Percentiles rank a stretch among this genome's conserved stretches.
Conservation (phyloP, 2,113 vertebrate genomes). For the Tympanuchus pallidicinctus region DNA sequence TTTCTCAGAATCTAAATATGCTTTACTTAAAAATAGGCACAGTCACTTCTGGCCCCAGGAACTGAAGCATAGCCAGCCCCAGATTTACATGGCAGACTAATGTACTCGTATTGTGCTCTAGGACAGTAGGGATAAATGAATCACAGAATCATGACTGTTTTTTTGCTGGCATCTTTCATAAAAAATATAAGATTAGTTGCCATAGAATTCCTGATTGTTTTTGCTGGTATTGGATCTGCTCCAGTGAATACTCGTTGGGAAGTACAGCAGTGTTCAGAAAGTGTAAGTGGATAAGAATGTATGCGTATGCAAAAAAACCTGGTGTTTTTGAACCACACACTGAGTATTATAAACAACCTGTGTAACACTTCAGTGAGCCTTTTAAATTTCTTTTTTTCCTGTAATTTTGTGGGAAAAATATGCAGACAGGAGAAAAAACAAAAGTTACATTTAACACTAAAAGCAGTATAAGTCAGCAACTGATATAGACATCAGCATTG, state of each 20-base stretch:
- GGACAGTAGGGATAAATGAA: conserved; percentile 45
- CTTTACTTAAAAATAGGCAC: conserved; percentile 49
- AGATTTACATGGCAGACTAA: conserved; percentile 45
- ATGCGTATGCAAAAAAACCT: not conserved
- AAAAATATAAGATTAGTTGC: conserved; percentile 36
- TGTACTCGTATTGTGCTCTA: not conserved
- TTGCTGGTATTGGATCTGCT: conserved; percentile 49
- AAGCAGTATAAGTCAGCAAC: not conserved
- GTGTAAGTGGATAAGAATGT: not conserved
- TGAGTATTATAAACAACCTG: not conserved
- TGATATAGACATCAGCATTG: not conserved
- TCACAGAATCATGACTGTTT: conserved; percentile 33
- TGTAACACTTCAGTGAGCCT: not conserved
- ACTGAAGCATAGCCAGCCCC: conserved; percentile 26
- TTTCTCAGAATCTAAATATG: conserved; percentile 68
- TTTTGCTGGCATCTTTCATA: conserved; percentile 26
- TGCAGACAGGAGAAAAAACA: not conserved
- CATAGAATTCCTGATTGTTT: conserved; percentile 44
- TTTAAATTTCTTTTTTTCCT: not conserved
- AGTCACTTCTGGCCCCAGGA: conserved; percentile 22
- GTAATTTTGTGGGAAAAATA: not conserved
- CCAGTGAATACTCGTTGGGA: conserved; percentile 34
- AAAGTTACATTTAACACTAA: not conserved
- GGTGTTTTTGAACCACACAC: not conserved
- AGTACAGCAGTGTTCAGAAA: not conserved